phyloP scores from a whole-genome alignment of 1,140 invertebrate species.

The Drosophila leontia region DNA sequence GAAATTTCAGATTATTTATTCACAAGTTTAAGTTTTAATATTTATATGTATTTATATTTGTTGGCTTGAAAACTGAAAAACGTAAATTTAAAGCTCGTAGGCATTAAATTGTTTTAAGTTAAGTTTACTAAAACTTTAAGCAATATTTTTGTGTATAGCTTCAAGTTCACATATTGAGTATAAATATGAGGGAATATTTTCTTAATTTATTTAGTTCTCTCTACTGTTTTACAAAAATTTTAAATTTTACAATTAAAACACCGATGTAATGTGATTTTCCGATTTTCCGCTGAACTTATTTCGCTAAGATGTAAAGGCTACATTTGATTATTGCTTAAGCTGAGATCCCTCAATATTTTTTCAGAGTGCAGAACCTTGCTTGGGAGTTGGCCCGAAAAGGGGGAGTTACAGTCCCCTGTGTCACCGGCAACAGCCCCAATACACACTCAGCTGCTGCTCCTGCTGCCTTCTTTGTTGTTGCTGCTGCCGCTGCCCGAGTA shows the following conservation, averaged over 20 bases:
- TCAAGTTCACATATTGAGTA: too few species aligned
- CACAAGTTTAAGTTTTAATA: too few species aligned
- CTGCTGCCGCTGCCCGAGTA: slow-evolving; percentile 59
- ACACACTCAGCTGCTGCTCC: slow-evolving; percentile 17
- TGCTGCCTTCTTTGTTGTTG: slow-evolving; percentile 12
- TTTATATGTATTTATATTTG: too few species aligned
- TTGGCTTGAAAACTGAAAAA: too few species aligned
- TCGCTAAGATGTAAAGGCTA: neutral
- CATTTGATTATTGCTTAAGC: neutral
- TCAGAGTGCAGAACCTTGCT: slow-evolving; percentile 27
- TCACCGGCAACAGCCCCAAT: slow-evolving; percentile 57
- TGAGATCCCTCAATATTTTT: neutral
- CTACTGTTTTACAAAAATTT: neutral
- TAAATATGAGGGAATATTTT: neutral
- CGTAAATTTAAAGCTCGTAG: neutral
- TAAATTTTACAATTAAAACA: neutral
- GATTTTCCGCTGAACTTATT: neutral
- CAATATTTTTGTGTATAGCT: too few species aligned
- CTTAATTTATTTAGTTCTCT: neutral
- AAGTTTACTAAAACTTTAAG: too few species aligned
- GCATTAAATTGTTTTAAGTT: too few species aligned
- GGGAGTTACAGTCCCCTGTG: slow-evolving; percentile 43
- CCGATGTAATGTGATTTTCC: neutral
- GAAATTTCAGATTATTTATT: too few species aligned
- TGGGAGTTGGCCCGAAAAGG: slow-evolving; percentile 25